Evolutionary conservation across 2,797 vertebrate species (phyloP).

Genomic region (Hyperoplus lanceolatus): DNA sequence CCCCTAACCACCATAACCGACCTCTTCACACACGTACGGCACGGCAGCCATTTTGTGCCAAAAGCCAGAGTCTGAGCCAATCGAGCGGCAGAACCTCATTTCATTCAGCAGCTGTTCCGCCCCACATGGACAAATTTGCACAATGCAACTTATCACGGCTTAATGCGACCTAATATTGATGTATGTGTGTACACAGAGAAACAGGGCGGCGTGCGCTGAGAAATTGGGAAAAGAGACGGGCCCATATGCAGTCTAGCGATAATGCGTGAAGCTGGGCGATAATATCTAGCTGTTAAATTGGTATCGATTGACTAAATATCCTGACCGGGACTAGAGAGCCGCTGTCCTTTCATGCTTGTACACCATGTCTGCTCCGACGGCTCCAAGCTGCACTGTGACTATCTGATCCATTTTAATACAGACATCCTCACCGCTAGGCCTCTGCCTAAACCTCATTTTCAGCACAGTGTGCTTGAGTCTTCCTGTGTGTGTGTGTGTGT

Average conservation of each 20-base stretch:
- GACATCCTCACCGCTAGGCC: constrained; percentile 70
- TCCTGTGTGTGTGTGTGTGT: constrained; percentile 21
- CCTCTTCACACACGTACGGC: constrained; percentile 50
- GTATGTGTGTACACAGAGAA: constrained; percentile 69
- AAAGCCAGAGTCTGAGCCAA: constrained; percentile 48
- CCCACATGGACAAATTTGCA: constrained; percentile 65
- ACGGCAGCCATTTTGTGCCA: constrained; percentile 77
- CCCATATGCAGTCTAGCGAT: constrained; percentile 80
- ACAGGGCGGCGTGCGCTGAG: constrained; percentile 37
- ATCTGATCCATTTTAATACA: constrained; percentile 82
- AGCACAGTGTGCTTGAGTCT: constrained; percentile 63
- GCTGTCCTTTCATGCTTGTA: constrained; percentile 73
- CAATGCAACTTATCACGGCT: constrained; percentile 74
- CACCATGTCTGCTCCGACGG: constrained; percentile 65
- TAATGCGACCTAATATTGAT: constrained; percentile 80
- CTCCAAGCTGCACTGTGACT: constrained; percentile 73
- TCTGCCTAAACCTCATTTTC: constrained; percentile 71
- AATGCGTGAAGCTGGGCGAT: constrained; percentile 74
- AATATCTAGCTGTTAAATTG: constrained; percentile 83
- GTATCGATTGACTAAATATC: constrained; percentile 83
- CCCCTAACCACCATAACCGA: constrained; percentile 54
- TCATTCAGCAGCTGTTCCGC: constrained; percentile 72
- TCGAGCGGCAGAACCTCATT: constrained; percentile 57
- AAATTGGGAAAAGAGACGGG: constrained; percentile 68
- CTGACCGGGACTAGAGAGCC: constrained; percentile 75